Evolutionary conservation across 64 coral and sea anemone species (phyloP).

Genomic region (Montipora efflorescens): DNA sequence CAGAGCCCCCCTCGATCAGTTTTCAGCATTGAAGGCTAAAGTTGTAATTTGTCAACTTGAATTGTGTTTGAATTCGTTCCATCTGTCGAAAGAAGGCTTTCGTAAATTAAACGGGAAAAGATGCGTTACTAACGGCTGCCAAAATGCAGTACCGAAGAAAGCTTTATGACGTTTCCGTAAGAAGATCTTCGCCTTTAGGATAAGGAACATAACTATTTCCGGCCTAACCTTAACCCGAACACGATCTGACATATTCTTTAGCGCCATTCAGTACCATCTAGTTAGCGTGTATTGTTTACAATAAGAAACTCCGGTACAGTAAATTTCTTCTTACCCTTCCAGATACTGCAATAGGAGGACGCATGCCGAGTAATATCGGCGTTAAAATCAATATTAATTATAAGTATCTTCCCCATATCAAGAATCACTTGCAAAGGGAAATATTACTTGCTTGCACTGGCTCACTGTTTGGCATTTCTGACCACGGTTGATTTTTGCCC

Average conservation of each 20-base stretch:
- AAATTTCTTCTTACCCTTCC: slow-evolving; percentile 7
- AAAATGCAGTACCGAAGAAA: not conserved
- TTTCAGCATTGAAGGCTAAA: not conserved
- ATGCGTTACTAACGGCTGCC: not conserved
- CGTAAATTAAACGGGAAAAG: not conserved
- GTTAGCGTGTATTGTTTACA: not conserved
- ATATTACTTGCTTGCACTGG: not conserved
- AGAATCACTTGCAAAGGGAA: slow-evolving; percentile 2
- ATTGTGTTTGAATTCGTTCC: not conserved
- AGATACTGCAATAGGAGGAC: not conserved
- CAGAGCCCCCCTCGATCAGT: not conserved
- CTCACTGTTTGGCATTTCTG: not conserved
- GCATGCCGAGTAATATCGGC: slow-evolving; percentile 4
- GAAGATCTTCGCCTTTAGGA: not conserved
- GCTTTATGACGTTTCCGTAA: not conserved
- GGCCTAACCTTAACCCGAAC: not conserved
- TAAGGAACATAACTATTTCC: not conserved
- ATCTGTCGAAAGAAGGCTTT: not conserved
- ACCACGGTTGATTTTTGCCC: not conserved
- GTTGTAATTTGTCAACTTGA: not conserved
- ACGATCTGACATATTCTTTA: not conserved
- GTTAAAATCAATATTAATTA: slow-evolving; percentile 17
- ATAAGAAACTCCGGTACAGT: not conserved
- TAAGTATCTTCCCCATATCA: slow-evolving; percentile 7
- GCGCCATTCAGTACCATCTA: not conserved